Evolutionary conservation across 2,797 vertebrate genomes (phyloP), one percentile per base, ranked within the genome.

Genomic region (Furcifer pardalis): DNA sequence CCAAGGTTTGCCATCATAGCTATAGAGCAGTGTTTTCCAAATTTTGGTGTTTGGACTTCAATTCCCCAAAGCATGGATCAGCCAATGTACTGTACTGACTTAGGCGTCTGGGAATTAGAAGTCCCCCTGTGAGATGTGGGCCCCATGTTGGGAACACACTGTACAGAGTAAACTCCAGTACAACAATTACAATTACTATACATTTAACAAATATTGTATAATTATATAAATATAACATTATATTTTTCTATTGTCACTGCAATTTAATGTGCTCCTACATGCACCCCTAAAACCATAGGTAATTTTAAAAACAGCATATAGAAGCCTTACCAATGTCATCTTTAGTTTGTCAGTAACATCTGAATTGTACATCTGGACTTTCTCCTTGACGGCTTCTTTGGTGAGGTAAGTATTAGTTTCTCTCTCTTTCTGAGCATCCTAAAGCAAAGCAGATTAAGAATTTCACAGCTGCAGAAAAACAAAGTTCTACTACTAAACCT

Each of bases 361-460:
- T 49, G 93, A 89, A 94, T 99, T 99, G 95, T 99, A 99, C 76
- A 94, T 95, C 84, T 98, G 96, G 84, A 99, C 95, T 94, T 96
- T 98, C 93, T 97, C 97, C 91, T 96, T 93, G 96, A 98, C 97
- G 91, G 99, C 98, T 94, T 99, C 98, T 88, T 96, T 94, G 95
- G 96, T 99, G 96, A 99, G 96, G 94, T 97, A 97, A 68, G 95
- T 96, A 35, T 97, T 96, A 76, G 97, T 89, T 93, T 97, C 97
- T 89, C 94, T 95, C 91, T 98, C 97, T 93, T 98, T 98, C 95
- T 98, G 97, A 94, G 96, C 98, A 98, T 98, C 97, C 98, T 99
- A 94, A 79, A 94, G 87, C 76, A 76, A 85, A 35, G 56, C 5
- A 60, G 23, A 27, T 62, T 23, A 17, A 72, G 6, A 49, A 69